phyloP scores from a whole-genome alignment of 2,888 invertebrate genomes.

The Cheilosia vernalis region DNA sequence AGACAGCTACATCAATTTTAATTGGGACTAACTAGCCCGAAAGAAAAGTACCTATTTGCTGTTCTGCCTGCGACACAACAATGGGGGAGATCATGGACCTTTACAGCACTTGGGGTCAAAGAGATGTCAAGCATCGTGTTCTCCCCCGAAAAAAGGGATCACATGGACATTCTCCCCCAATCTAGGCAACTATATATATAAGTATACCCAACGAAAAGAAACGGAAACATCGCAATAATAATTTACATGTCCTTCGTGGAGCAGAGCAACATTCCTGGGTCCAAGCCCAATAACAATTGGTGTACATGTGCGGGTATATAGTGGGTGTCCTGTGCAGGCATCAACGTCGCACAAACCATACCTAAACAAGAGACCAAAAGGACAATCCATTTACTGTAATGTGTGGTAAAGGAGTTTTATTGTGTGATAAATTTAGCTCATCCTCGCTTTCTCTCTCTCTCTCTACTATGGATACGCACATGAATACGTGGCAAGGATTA shows the following conservation, averaged over 20 bases:
- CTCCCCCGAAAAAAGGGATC: slow-evolving; percentile 46
- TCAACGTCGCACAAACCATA: slow-evolving; percentile 50
- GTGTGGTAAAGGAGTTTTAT: slow-evolving; percentile 75
- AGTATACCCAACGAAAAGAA: slow-evolving; percentile 41
- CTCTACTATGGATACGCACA: slow-evolving; percentile 54
- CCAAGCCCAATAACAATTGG: slow-evolving; percentile 26
- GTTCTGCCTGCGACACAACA: slow-evolving; percentile 47
- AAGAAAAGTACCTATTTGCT: slow-evolving; percentile 33
- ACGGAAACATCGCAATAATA: slow-evolving; percentile 73
- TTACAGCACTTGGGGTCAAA: slow-evolving; percentile 57
- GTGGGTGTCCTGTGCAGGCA: slow-evolving; percentile 28
- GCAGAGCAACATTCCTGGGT: background rate
- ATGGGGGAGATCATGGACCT: slow-evolving; percentile 49
- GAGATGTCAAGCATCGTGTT: slow-evolving; percentile 48
- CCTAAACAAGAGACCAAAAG: slow-evolving; percentile 60
- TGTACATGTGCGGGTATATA: slow-evolving; percentile 12
- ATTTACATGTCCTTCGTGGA: slow-evolving; percentile 72
- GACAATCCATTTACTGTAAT: slow-evolving; percentile 74
- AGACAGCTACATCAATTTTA: slow-evolving; percentile 74
- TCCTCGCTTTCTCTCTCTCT: slow-evolving; percentile 22
- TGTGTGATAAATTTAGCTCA: slow-evolving; percentile 71
- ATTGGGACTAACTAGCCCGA: slow-evolving; percentile 64
- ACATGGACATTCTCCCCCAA: slow-evolving; percentile 41
- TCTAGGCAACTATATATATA: background rate
- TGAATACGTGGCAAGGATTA: slow-evolving; percentile 70